These are phyloP conservation scores for Apostichopus leukothele DNA, from an alignment of 53 echinoderm and acorn worm species.

Conservation along the genomic window DNA sequence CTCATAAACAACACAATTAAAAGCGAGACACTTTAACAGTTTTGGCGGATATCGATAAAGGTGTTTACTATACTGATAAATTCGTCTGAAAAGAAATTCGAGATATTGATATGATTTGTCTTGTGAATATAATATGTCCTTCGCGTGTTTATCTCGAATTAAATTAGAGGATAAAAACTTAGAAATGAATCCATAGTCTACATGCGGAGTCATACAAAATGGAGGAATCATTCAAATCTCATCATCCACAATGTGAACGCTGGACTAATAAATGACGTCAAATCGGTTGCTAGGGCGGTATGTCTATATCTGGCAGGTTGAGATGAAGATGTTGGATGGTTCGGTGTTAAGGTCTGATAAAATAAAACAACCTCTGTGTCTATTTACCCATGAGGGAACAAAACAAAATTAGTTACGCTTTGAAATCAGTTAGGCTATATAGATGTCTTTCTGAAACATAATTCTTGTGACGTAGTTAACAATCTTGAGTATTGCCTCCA, in stretches of 20 bases:
- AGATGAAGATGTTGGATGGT: not conserved
- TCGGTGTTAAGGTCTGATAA: not conserved
- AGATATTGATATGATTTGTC: not conserved
- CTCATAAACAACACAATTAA: not conserved
- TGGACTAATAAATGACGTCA: not conserved
- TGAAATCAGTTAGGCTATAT: not conserved
- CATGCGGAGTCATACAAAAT: not conserved
- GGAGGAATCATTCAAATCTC: not conserved
- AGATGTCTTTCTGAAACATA: not conserved
- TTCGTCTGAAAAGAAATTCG: not conserved
- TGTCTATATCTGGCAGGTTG: not conserved
- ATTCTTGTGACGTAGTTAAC: not conserved
- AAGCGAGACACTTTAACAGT: not conserved
- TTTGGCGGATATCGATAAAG: not conserved
- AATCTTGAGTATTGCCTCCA: not conserved
- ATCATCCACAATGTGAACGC: not conserved
- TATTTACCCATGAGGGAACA: not conserved
- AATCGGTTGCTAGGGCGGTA: not conserved
- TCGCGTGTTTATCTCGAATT: not conserved
- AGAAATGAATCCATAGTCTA: not conserved
- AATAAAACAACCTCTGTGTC: not conserved
- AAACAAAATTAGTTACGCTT: not conserved
- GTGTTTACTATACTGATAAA: not conserved
- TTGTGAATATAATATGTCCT: not conserved
- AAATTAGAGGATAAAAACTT: not conserved